Conservation (phyloP, 2,113 vertebrate genomes). For the Dryoscopus gambensis region DNA sequence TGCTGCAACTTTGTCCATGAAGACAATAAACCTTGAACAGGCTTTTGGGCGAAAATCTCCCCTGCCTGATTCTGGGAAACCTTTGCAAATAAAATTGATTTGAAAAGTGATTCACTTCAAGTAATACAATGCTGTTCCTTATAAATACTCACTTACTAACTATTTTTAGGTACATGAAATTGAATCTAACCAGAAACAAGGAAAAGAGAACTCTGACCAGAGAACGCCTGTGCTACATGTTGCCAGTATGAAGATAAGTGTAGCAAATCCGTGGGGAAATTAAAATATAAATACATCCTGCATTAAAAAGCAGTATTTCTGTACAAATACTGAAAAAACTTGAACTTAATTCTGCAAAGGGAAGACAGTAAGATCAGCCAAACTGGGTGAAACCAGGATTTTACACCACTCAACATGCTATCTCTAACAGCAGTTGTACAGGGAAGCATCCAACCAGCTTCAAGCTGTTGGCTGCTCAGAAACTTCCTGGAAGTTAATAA, state of each 20-base stretch:
- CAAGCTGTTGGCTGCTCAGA: not conserved
- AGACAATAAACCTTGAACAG: not conserved
- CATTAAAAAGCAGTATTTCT: not conserved
- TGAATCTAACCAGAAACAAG: not conserved
- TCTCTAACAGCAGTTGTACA: rapidly evolving
- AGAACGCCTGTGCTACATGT: rapidly evolving
- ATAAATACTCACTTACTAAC: not conserved
- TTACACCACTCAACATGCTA: not conserved
- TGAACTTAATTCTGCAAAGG: not conserved
- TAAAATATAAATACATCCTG: not conserved
- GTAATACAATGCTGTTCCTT: not conserved
- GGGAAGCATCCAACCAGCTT: not conserved
- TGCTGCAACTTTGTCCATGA: not conserved
- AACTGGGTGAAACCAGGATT: not conserved
- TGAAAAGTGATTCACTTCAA: not conserved
- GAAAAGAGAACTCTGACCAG: not conserved
- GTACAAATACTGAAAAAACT: not conserved
- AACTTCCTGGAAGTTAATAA: not conserved
- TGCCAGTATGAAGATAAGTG: not conserved
- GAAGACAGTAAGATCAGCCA: not conserved
- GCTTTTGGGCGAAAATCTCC: not conserved
- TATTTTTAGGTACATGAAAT: not conserved
- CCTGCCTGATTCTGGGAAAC: not conserved
- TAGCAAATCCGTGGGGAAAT: not conserved
- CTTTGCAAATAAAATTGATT: not conserved